These are phyloP conservation scores for Tupiocoris notatus DNA, from an alignment of 2,888 invertebrate genomes.

Conservation along the genomic window DNA sequence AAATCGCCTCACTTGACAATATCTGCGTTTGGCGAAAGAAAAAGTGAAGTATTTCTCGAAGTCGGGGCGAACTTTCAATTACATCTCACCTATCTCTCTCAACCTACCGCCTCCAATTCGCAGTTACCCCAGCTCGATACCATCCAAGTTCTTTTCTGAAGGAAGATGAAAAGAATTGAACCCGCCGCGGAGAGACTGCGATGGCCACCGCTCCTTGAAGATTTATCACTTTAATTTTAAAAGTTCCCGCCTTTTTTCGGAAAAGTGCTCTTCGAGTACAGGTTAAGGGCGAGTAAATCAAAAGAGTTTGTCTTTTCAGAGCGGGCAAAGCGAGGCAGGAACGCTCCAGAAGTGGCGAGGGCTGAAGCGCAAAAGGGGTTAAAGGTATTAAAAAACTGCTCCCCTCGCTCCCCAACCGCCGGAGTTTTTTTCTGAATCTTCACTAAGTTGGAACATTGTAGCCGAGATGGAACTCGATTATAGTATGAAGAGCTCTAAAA, in stretches of 20 bases:
- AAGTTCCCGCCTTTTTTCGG: slow-evolving; percentile 16
- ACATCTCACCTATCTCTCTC: slow-evolving; percentile 8
- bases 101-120: neutral
- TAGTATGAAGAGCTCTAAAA: neutral
- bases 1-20: too few species aligned
- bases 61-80: neutral
- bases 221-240: slow-evolving; percentile 35
- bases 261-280: slow-evolving; percentile 25
- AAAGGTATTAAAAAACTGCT: slow-evolving; percentile 23
- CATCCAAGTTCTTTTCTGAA: neutral
- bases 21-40: neutral
- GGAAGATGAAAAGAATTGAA: neutral
- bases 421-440: neutral
- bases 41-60: neutral
- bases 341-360: neutral
- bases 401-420: neutral
- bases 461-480: neutral
- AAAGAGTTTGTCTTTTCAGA: slow-evolving; percentile 25
- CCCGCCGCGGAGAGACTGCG: neutral
- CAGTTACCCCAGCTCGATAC: neutral
- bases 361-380: slow-evolving; percentile 3
- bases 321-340: slow-evolving; percentile 1
- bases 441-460: neutral
- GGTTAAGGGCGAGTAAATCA: slow-evolving; percentile 30
- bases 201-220: slow-evolving; percentile 13